Evolutionary conservation across 1,140 invertebrate species (phyloP).

Genomic region (Scaptomyza montana): DNA sequence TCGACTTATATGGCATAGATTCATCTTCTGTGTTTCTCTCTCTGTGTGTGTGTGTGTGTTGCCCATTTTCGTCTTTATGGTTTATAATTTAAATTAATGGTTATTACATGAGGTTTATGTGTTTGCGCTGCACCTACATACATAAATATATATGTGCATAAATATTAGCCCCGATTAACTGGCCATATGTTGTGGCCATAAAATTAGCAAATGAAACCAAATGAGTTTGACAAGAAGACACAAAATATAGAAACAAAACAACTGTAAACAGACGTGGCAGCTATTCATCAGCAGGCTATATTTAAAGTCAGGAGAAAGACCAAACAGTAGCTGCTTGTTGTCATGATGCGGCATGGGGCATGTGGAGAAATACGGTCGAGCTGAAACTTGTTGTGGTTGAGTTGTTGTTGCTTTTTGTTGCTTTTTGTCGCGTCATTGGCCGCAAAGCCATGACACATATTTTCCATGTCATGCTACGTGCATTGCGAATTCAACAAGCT

Average conservation of each 20-base stretch:
- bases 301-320: constrained; percentile 26
- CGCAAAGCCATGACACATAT: constrained; percentile 68
- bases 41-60: constrained; percentile 6
- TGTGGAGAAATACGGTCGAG: constrained; percentile 10
- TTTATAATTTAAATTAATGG: constrained; percentile 81
- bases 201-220: constrained; percentile 66
- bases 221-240: constrained; percentile 33
- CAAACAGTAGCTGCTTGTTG: constrained; percentile 2
- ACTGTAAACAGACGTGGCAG: constrained; percentile 43
- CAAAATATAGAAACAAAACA: too few species aligned
- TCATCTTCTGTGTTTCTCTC: constrained; percentile 4
- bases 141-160: constrained; percentile 11
- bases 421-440: constrained; percentile 4
- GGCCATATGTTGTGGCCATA: constrained; percentile 67
- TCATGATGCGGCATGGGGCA: constrained; percentile 16
- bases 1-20: constrained; percentile 66
- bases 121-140: constrained; percentile 42
- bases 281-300: constrained; percentile 52
- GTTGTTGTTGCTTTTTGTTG: too few species aligned
- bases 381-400: too few species aligned
- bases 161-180: constrained; percentile 48
- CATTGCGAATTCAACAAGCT: constrained; percentile 48
- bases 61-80: constrained; percentile 69
- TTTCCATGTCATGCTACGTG: constrained; percentile 37
- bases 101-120: constrained; percentile 72